Evolutionary conservation across 2,113 vertebrate species (phyloP).

Genomic region (Rallus limicola): DNA sequence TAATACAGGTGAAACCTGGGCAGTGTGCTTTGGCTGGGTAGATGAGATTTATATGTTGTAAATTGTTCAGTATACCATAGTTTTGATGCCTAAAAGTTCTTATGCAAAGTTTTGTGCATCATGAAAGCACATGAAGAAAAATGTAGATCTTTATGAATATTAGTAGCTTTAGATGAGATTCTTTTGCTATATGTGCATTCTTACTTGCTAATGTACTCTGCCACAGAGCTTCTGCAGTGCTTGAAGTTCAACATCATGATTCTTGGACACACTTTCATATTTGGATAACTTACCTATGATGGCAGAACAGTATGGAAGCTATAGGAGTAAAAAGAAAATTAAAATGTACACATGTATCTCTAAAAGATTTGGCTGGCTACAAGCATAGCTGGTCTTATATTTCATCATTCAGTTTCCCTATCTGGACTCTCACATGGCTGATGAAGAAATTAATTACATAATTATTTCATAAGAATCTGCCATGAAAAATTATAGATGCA

Average conservation of each 20-base stretch:
- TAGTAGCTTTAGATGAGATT: background rate
- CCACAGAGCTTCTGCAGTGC: background rate
- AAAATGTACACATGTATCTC: rapidly evolving
- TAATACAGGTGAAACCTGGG: background rate
- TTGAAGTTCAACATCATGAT: background rate
- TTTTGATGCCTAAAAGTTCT: background rate
- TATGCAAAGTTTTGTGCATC: background rate
- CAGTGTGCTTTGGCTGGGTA: background rate
- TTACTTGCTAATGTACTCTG: background rate
- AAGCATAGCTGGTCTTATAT: background rate
- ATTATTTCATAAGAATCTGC: conserved; percentile 21
- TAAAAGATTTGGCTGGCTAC: background rate
- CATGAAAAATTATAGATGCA: conserved; percentile 6
- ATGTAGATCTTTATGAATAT: background rate
- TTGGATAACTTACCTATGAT: background rate
- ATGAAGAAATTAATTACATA: conserved; percentile 27
- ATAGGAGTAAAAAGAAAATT: background rate
- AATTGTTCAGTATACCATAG: background rate
- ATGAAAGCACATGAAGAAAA: background rate
- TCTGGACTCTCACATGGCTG: background rate
- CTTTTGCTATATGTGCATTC: background rate
- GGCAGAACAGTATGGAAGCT: background rate
- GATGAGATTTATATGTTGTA: background rate
- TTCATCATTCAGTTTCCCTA: background rate
- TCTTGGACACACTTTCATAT: background rate